A percentile compares a stretch with the other conserved stretches of the same genome.
Evolutionary conservation across 2,113 vertebrate genomes (phyloP).

Genomic region (Phaethornis superciliosus): DNA sequence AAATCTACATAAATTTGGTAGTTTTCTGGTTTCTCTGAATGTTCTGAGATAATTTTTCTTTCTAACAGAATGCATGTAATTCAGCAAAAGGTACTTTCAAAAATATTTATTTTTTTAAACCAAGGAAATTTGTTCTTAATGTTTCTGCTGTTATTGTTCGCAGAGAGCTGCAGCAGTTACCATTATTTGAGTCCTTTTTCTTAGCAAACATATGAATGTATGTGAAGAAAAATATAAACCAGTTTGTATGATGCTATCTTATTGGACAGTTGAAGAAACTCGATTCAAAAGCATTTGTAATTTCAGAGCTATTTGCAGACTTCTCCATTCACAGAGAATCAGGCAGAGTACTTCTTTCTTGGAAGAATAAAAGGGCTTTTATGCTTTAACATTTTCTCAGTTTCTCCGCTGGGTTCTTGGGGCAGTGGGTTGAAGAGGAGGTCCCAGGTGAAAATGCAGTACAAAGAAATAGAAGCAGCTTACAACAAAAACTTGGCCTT

Average conservation of each 20-base stretch:
- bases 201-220: neutral
- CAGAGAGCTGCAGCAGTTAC: neutral
- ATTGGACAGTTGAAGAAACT: neutral
- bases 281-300: neutral
- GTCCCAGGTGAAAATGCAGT: neutral
- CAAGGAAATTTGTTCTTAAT: neutral
- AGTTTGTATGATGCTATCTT: neutral
- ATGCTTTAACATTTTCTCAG: neutral
- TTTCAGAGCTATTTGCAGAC: neutral
- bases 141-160: neutral
- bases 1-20: slow-evolving; percentile 11
- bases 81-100: neutral
- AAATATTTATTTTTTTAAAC: neutral
- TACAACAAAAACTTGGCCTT: neutral
- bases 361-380: neutral
- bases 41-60: neutral
- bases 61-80: neutral
- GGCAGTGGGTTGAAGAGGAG: neutral
- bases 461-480: neutral
- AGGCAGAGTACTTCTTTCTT: neutral
- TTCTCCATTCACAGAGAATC: neutral
- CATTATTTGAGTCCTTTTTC: neutral
- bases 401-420: neutral
- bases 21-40: neutral
- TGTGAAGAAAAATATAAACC: neutral